phyloP scores from a whole-genome alignment of 2,888 invertebrate species.

The Scaptomyza caliginosa region DNA sequence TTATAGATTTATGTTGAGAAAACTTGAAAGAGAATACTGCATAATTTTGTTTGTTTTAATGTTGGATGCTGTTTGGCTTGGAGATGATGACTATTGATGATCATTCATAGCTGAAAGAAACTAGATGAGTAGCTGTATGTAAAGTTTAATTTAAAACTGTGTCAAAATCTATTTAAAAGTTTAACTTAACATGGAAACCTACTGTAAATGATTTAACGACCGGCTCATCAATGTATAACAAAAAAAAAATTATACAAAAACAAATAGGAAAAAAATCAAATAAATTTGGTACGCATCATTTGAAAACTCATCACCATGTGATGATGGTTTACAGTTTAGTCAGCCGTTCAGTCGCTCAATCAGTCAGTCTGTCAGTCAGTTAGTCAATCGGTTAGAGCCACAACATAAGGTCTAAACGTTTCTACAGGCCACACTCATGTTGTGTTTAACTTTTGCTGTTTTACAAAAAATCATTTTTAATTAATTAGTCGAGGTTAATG shows the following conservation, averaged over 20 bases:
- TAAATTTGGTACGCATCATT: slow-evolving; percentile 71
- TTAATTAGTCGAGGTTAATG: slow-evolving; percentile 77
- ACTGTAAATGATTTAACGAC: slow-evolving; percentile 65
- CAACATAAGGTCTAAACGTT: slow-evolving; percentile 39
- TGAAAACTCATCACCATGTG: slow-evolving; percentile 68
- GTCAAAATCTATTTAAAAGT: background rate
- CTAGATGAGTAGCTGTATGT: background rate
- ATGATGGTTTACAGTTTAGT: slow-evolving; percentile 12
- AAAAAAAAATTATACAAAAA: slow-evolving; percentile 13
- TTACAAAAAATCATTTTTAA: slow-evolving; percentile 56
- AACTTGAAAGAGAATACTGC: slow-evolving; percentile 35
- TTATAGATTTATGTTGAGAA: slow-evolving; percentile 54
- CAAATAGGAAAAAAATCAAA: slow-evolving; percentile 48
- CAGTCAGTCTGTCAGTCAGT: slow-evolving; percentile 5
- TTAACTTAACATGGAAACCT: background rate
- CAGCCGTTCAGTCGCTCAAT: slow-evolving; percentile 1
- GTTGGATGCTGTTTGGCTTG: background rate
- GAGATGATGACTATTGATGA: background rate
- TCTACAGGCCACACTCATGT: slow-evolving; percentile 38
- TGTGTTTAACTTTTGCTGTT: slow-evolving; percentile 37
- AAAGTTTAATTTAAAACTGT: background rate
- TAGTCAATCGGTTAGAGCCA: slow-evolving; percentile 10
- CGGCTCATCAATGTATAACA: slow-evolving; percentile 67
- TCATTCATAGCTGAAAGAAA: slow-evolving; percentile 45
- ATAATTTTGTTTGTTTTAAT: slow-evolving; percentile 12